A percentile compares a stretch with the other conserved stretches of the same genome.
phyloP scores from a whole-genome alignment of 2,888 invertebrate genomes.

The Drosophila histrio region DNA sequence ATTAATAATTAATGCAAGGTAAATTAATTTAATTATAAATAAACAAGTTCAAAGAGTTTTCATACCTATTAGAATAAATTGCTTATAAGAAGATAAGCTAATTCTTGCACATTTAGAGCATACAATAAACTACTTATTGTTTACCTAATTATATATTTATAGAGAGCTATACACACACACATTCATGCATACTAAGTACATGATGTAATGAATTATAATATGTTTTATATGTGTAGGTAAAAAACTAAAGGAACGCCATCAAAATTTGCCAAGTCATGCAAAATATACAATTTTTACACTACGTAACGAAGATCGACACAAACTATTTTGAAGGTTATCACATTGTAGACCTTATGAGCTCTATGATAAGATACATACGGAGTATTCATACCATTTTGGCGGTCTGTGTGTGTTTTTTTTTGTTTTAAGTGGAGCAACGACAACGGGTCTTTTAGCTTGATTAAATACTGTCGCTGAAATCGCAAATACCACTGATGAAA shows the following conservation, averaged over 20 bases:
- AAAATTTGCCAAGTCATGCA: constrained; percentile 40
- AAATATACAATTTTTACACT: constrained; percentile 19
- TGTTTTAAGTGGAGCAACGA: constrained; percentile 6
- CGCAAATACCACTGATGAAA: constrained; percentile 47
- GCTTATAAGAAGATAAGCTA: neutral
- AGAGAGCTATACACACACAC: neutral
- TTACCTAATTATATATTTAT: neutral
- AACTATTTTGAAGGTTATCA: constrained; percentile 35
- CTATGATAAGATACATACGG: constrained; percentile 59
- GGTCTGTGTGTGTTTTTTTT: neutral
- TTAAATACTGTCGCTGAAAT: constrained; percentile 57
- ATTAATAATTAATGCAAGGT: too few relatives aligned
- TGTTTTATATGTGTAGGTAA: neutral
- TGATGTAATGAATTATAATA: neutral
- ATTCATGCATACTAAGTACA: neutral
- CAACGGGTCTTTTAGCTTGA: constrained; percentile 53
- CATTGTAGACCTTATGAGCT: constrained; percentile 2
- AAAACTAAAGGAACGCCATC: neutral
- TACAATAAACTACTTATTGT: neutral
- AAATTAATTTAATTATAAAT: too few relatives aligned
- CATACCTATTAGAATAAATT: too few relatives aligned
- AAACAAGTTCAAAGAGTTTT: too few relatives aligned
- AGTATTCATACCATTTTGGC: constrained; percentile 16
- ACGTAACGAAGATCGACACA: neutral
- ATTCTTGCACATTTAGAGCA: neutral